Percentiles rank a stretch among this genome's conserved stretches.
Evolutionary conservation across 2,113 vertebrate species (phyloP).

Genomic region (Mustela nigripes): DNA sequence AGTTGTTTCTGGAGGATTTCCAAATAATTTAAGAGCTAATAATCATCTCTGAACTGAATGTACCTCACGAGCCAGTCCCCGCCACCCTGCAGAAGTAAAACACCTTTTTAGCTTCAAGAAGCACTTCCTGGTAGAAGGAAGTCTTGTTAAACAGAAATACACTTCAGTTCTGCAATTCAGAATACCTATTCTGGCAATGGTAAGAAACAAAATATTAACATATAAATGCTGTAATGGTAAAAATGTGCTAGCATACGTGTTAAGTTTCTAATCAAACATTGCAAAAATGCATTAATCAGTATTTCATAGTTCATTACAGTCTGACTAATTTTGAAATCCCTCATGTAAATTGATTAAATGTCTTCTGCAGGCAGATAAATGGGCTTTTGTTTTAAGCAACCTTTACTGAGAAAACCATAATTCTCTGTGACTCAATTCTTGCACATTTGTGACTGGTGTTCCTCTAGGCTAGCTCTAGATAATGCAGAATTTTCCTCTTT

Average conservation of each 20-base stretch:
- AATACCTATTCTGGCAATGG: conserved; percentile 61
- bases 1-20: not conserved
- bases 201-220: conserved; percentile 80
- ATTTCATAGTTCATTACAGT: conserved; percentile 95
- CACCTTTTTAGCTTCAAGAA: not conserved
- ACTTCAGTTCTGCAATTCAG: conserved; percentile 18
- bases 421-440: conserved; percentile 84
- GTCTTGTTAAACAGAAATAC: conserved; percentile 21
- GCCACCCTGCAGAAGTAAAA: not conserved
- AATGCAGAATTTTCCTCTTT: not conserved
- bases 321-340: conserved; percentile 93
- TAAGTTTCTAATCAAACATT: conserved; percentile 92
- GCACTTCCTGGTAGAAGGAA: not conserved
- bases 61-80: not conserved
- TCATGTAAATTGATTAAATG: conserved; percentile 94
- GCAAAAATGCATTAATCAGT: conserved; percentile 92
- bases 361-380: conserved; percentile 91
- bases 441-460: conserved; percentile 70
- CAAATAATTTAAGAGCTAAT: not conserved
- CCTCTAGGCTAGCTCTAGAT: not conserved
- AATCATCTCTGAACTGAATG: not conserved
- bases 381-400: conserved; percentile 91
- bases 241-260: conserved; percentile 85
- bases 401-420: conserved; percentile 87
- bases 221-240: conserved; percentile 79